Evolutionary conservation across 30 jellyfish, hydroid and myxozoan genomes (phyloP).

Genomic region (Aurelia sp.): DNA sequence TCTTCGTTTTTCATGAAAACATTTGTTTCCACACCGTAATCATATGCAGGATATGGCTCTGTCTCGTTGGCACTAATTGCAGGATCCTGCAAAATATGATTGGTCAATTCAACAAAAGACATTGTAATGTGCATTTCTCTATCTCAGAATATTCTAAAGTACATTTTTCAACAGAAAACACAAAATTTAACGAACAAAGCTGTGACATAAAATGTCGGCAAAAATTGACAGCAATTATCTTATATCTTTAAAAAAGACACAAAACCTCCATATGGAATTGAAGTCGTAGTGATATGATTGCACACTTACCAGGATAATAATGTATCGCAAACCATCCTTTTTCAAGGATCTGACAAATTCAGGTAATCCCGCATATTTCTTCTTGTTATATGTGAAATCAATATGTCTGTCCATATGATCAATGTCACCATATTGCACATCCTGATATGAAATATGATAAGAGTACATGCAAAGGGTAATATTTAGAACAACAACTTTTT

Average conservation of each 20-base stretch:
- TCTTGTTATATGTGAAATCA: slow-evolving; percentile 90
- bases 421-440: slow-evolving; percentile 95
- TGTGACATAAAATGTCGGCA: too few species aligned
- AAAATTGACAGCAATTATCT: too few species aligned
- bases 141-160: too few species aligned
- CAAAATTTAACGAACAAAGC: too few species aligned
- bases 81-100: slow-evolving; percentile 80
- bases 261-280: too few species aligned
- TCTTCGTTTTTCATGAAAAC: slow-evolving; percentile 89
- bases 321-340: slow-evolving; percentile 82
- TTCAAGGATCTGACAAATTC: slow-evolving; percentile 74
- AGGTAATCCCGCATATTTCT: slow-evolving; percentile 88
- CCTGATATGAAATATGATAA: slow-evolving; percentile 39
- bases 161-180: too few species aligned
- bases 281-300: too few species aligned
- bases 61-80: slow-evolving; percentile 94
- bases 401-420: slow-evolving; percentile 98
- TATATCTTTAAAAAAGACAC: too few species aligned
- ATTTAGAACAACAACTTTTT: too few species aligned
- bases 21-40: slow-evolving; percentile 74
- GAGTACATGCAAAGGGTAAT: too few species aligned
- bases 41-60: slow-evolving; percentile 88
- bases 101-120: too few species aligned
- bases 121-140: too few species aligned
- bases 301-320: slow-evolving; percentile 81